Evolutionary conservation across 2,888 invertebrate genomes (phyloP).

Genomic region (Onchidella celtica): DNA sequence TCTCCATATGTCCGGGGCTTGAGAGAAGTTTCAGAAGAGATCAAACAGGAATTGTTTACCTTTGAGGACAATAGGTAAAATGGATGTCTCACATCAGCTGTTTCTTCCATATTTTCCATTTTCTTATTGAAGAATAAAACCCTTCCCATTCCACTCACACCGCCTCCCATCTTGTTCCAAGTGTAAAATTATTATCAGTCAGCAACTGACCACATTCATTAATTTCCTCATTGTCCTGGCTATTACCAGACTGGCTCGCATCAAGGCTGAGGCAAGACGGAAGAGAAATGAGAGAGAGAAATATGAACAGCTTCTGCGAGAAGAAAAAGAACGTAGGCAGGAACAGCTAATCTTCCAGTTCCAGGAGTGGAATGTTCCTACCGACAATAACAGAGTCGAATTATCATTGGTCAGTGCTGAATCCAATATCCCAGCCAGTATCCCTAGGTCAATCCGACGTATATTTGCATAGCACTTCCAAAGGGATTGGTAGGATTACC

Average conservation of each 20-base stretch:
- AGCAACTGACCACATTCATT: too few species aligned
- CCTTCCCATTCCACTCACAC: too few species aligned
- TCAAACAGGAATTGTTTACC: slow-evolving; percentile 77
- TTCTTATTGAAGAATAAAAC: too few species aligned
- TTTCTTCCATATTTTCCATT: too few species aligned
- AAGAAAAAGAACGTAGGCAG: slow-evolving; percentile 69
- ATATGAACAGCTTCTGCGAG: slow-evolving; percentile 59
- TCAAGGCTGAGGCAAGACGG: slow-evolving; percentile 77
- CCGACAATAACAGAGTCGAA: slow-evolving; percentile 67
- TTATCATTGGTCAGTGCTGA: slow-evolving; percentile 76
- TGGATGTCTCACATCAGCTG: too few species aligned
- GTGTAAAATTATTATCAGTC: too few species aligned
- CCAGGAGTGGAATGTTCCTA: slow-evolving; percentile 71
- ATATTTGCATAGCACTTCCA: too few species aligned
- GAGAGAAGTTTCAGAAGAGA: slow-evolving; percentile 75
- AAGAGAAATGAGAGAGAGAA: slow-evolving; percentile 76
- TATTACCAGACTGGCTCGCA: slow-evolving; percentile 76
- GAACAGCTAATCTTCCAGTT: slow-evolving; percentile 71
- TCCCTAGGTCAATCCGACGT: too few species aligned
- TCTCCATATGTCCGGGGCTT: slow-evolving; percentile 79
- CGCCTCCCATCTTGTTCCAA: too few species aligned
- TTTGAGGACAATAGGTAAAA: slow-evolving; percentile 79
- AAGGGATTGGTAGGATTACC: too few species aligned
- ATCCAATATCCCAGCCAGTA: too few species aligned
- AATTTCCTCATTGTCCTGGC: too few species aligned